phyloP scores from a whole-genome alignment of 2,888 invertebrate species.

The Mimas tiliae region DNA sequence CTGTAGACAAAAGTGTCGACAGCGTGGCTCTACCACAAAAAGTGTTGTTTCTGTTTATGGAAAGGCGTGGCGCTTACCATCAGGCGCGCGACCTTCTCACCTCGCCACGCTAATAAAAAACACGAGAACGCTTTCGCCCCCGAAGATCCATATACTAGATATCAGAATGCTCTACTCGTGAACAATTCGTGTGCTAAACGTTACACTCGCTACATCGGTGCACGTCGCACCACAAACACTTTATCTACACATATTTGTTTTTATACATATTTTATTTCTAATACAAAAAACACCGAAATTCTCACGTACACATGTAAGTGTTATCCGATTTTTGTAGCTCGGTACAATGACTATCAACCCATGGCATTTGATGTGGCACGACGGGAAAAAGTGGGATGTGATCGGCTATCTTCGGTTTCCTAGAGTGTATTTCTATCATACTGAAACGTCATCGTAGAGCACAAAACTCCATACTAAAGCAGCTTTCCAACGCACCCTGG shows the following conservation, averaged over 20 bases:
- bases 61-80: too few species aligned
- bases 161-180: conserved; percentile 62
- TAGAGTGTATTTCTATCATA: too few species aligned
- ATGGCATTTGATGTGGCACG: conserved; percentile 27
- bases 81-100: too few species aligned
- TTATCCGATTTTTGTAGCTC: not conserved
- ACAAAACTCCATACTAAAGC: too few species aligned
- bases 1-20: too few species aligned
- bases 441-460: too few species aligned
- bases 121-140: conserved; percentile 37
- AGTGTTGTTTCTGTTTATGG: too few species aligned
- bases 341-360: not conserved
- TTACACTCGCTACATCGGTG: conserved; percentile 51
- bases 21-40: too few species aligned
- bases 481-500: too few species aligned
- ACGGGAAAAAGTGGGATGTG: conserved; percentile 29
- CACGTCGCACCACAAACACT: conserved; percentile 35
- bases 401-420: too few species aligned
- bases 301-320: conserved; percentile 28
- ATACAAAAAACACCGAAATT: not conserved
- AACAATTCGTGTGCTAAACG: conserved; percentile 62
- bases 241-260: not conserved
- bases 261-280: conserved; percentile 6
- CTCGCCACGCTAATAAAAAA: too few species aligned
- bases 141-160: conserved; percentile 48